Evolutionary conservation across 2,888 invertebrate genomes (phyloP).

Genomic region (Rhopalosiphum nymphaeae): DNA sequence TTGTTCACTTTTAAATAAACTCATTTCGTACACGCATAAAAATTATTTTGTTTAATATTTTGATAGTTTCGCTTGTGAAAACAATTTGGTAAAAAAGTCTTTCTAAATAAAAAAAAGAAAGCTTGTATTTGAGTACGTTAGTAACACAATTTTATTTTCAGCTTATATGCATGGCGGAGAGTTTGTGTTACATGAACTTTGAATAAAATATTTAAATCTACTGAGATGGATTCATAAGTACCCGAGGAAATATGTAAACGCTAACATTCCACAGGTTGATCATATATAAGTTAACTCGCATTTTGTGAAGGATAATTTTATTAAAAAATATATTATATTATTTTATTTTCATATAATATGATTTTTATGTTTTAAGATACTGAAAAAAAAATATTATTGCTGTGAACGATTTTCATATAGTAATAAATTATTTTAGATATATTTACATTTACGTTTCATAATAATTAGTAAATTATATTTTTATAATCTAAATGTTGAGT

Average conservation of each 20-base stretch:
- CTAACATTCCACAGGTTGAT: not conserved
- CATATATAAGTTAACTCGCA: not conserved
- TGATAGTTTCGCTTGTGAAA: not conserved
- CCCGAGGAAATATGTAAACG: conserved; percentile 7
- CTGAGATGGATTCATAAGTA: not conserved
- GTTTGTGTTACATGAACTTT: not conserved
- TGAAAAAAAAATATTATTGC: not conserved
- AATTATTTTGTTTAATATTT: not conserved
- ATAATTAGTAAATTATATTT: not conserved
- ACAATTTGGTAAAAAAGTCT: not conserved
- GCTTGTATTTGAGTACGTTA: not conserved
- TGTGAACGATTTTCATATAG: not conserved
- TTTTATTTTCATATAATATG: not conserved
- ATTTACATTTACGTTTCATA: not conserved
- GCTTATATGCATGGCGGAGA: not conserved
- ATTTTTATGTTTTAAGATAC: not conserved
- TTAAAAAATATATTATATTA: not conserved
- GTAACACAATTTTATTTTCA: not conserved
- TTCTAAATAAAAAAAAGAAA: not conserved
- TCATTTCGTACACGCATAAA: not conserved
- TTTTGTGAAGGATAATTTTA: not conserved
- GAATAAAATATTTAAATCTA: conserved; percentile 8
- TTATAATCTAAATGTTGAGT: not conserved
- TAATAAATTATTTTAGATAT: not conserved
- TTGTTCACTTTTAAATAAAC: not conserved